Percentiles rank a stretch among this genome's conserved stretches.
These are phyloP conservation scores for Ricordea florida DNA, from an alignment of 92 coral and sea anemone genomes.

Conservation along the genomic window DNA sequence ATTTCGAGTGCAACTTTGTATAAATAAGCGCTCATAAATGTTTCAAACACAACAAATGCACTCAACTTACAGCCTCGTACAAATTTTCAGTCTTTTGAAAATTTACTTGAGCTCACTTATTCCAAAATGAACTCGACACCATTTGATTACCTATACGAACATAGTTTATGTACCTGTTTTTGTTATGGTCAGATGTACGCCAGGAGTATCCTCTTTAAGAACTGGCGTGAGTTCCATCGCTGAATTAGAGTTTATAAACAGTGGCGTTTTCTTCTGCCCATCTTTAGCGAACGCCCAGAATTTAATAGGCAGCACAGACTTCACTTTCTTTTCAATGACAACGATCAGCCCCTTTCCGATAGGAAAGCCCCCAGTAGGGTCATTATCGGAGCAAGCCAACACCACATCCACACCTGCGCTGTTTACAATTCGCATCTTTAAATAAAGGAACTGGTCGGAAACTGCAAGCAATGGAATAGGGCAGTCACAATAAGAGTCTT, in stretches of 20 bases:
- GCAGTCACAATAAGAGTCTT: background rate
- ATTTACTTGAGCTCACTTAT: too few species aligned
- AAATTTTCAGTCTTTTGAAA: too few species aligned
- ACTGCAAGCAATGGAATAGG: slow-evolving; percentile 38
- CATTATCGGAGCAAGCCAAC: slow-evolving; percentile 49
- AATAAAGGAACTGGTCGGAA: slow-evolving; percentile 50
- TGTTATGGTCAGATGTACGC: slow-evolving; percentile 67
- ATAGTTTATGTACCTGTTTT: slow-evolving; percentile 44
- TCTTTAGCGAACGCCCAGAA: slow-evolving; percentile 35
- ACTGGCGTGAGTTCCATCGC: slow-evolving; percentile 63
- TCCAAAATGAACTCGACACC: too few species aligned
- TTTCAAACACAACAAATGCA: too few species aligned
- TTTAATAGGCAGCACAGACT: slow-evolving; percentile 58
- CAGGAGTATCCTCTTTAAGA: background rate
- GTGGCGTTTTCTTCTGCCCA: slow-evolving; percentile 30
- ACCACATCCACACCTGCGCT: slow-evolving; percentile 57
- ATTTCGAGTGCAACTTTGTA: too few species aligned
- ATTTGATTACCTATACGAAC: too few species aligned
- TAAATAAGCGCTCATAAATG: too few species aligned
- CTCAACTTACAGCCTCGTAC: too few species aligned
- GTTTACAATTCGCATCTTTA: slow-evolving; percentile 75
- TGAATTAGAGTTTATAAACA: slow-evolving; percentile 69
- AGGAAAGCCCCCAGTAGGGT: slow-evolving; percentile 65
- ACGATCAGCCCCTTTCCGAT: slow-evolving; percentile 64
- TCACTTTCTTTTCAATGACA: slow-evolving; percentile 66